These are phyloP conservation scores for Acheta domesticus DNA, from an alignment of 2,888 invertebrate species.

Conservation along the genomic window DNA sequence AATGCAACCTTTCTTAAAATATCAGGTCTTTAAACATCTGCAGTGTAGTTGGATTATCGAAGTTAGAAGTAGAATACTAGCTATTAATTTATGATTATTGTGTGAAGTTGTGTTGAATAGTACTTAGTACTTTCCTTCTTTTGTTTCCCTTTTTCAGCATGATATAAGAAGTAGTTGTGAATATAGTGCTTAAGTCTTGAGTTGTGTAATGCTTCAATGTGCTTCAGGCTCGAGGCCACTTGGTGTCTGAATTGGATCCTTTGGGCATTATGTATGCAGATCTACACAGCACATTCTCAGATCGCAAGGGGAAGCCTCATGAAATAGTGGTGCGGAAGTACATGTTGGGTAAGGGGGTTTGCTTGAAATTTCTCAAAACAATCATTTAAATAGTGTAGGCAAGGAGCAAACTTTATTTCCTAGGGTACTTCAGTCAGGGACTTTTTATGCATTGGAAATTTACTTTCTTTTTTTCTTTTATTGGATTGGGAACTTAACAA, in stretches of 20 bases:
- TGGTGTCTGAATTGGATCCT: slow-evolving; percentile 90
- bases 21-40: too few species aligned
- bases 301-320: slow-evolving; percentile 55
- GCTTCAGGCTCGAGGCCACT: slow-evolving; percentile 85
- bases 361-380: not conserved
- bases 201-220: slow-evolving; percentile 24
- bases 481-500: not conserved
- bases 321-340: slow-evolving; percentile 62
- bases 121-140: too few species aligned
- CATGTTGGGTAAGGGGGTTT: slow-evolving; percentile 57
- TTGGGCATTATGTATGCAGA: slow-evolving; percentile 79
- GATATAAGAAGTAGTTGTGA: too few species aligned
- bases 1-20: too few species aligned
- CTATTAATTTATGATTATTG: too few species aligned
- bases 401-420: not conserved
- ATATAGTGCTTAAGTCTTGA: not conserved
- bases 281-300: slow-evolving; percentile 53
- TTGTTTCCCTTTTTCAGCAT: too few species aligned
- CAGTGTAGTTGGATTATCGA: too few species aligned
- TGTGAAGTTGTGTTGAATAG: too few species aligned
- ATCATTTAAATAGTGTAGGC: not conserved
- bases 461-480: not conserved
- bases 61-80: too few species aligned
- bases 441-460: not conserved
- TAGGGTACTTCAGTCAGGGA: not conserved